Percentiles rank a stretch among this genome's conserved stretches.
These are phyloP conservation scores for Brassicogethes aeneus DNA, from an alignment of 2,888 invertebrate species.

Conservation along the genomic window DNA sequence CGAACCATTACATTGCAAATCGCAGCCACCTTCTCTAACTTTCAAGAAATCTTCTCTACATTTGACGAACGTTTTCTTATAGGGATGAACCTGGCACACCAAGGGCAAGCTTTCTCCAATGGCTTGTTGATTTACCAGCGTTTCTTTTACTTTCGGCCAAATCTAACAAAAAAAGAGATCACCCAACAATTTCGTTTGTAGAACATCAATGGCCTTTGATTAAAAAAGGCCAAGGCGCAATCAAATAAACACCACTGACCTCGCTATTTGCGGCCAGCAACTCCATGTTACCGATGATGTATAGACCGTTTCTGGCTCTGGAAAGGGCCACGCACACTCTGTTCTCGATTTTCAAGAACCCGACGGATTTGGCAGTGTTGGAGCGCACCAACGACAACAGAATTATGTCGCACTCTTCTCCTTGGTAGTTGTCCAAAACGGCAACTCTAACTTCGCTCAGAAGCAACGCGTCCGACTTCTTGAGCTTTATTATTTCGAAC, in stretches of 20 bases:
- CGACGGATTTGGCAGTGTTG: conserved; percentile 56
- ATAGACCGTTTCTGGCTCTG: conserved; percentile 61
- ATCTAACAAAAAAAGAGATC: conserved; percentile 26
- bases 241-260: no score
- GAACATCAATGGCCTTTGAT: conserved; percentile 1
- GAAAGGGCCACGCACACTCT: conserved; percentile 72
- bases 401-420: conserved; percentile 71
- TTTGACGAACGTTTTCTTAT: conserved; percentile 37
- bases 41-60: conserved; percentile 40
- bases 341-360: conserved; percentile 61
- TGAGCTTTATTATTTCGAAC: conserved; percentile 46
- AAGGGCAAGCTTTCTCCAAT: conserved; percentile 46
- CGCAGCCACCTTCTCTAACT: conserved; percentile 55
- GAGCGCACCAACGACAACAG: conserved; percentile 71
- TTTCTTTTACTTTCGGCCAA: conserved; percentile 49
- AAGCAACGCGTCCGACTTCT: conserved; percentile 18
- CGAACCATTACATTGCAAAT: conserved; percentile 40
- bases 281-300: conserved; percentile 64
- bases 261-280: conserved; percentile 45
- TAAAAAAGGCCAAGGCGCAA: no score
- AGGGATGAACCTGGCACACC: conserved; percentile 45
- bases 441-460: conserved; percentile 50
- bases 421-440: conserved; percentile 73
- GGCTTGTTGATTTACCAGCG: conserved; percentile 42
- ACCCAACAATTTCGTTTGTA: no score